Percentiles rank a stretch among this genome's conserved stretches.
phyloP scores from a whole-genome alignment of 1,140 invertebrate species.

The Megalonaias nervosa region DNA sequence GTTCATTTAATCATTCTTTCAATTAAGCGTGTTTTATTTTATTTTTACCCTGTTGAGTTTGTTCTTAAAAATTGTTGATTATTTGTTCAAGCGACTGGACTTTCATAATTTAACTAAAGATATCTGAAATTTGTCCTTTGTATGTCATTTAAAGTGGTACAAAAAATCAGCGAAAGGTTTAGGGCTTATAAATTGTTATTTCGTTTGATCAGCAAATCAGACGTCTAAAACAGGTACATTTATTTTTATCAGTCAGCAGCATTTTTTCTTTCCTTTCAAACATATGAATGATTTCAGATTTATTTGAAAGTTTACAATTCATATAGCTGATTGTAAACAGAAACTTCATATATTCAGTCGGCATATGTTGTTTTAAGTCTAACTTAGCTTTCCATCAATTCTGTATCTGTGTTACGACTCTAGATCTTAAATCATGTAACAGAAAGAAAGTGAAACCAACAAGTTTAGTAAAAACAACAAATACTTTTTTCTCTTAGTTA shows the following conservation, averaged over 20 bases:
- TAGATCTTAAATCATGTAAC: not conserved
- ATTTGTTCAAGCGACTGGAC: not conserved
- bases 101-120: conserved; percentile 4
- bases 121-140: not conserved
- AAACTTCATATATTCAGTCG: not conserved
- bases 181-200: not conserved
- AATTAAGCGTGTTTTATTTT: too few relatives aligned
- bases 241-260: not conserved
- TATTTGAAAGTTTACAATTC: not conserved
- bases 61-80: too few relatives aligned
- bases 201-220: not conserved
- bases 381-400: not conserved
- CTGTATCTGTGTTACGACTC: not conserved
- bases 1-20: too few relatives aligned
- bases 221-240: not conserved
- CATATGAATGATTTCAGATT: not conserved
- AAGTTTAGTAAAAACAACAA: too few relatives aligned
- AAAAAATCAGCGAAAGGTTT: not conserved
- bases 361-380: not conserved
- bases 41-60: too few relatives aligned
- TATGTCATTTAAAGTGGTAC: not conserved
- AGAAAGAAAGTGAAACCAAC: too few relatives aligned
- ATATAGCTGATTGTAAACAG: too few relatives aligned
- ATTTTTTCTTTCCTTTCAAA: not conserved
- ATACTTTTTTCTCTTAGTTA: too few relatives aligned